Evolutionary conservation across 2,888 invertebrate species (phyloP).

Genomic region (Graphium colonna): DNA sequence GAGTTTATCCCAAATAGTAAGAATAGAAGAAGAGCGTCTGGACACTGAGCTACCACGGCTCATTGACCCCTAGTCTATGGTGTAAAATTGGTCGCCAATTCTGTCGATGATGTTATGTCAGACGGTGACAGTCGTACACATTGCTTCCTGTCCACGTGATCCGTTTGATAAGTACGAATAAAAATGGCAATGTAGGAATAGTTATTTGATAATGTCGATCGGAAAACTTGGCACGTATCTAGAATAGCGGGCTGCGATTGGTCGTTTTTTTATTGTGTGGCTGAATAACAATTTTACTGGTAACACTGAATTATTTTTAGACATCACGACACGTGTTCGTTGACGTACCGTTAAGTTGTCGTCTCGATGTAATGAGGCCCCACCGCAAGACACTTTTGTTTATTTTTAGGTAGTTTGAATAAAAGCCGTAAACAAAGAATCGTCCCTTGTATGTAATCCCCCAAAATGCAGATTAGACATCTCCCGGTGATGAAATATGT

Average conservation of each 20-base stretch:
- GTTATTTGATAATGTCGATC: slow-evolving; percentile 8
- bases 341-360: background rate
- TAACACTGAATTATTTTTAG: slow-evolving; percentile 4
- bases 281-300: slow-evolving; percentile 9
- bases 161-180: slow-evolving; percentile 8
- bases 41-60: too few relatives aligned
- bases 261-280: slow-evolving; percentile 4
- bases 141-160: slow-evolving; percentile 19
- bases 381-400: slow-evolving; percentile 14
- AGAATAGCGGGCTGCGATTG: slow-evolving; percentile 14
- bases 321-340: background rate
- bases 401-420: slow-evolving; percentile 11
- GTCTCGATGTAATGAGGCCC: background rate
- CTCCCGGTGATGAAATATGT: slow-evolving; percentile 19
- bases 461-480: slow-evolving; percentile 16
- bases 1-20: too few relatives aligned
- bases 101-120: slow-evolving; percentile 29
- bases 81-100: slow-evolving; percentile 32
- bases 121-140: slow-evolving; percentile 19
- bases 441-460: slow-evolving; percentile 19
- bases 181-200: slow-evolving; percentile 12
- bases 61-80: slow-evolving; percentile 27
- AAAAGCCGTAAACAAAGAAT: slow-evolving; percentile 4
- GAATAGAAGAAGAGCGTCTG: too few relatives aligned
- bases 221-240: slow-evolving; percentile 11